Evolutionary conservation across 2,113 vertebrate genomes (phyloP).

Genomic region (Pristiophorus japonicus): DNA sequence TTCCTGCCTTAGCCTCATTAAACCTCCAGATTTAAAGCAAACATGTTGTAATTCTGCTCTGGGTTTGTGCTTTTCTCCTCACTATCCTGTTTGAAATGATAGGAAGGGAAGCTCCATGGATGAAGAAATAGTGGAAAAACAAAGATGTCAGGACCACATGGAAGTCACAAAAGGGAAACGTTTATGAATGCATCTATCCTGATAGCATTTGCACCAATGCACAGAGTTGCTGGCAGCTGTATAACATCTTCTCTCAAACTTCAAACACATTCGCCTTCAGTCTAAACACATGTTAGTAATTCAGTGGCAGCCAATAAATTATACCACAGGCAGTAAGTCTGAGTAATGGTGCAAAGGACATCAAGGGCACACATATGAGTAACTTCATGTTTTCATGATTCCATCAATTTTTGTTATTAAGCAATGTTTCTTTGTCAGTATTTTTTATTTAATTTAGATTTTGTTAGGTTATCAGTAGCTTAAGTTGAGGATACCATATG

Average conservation of each 20-base stretch:
- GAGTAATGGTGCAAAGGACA: constrained; percentile 12
- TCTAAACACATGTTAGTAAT: constrained; percentile 31
- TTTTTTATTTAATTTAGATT: neutral
- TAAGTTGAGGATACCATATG: neutral
- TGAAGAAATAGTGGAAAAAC: neutral
- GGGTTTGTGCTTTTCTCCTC: neutral
- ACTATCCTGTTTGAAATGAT: neutral
- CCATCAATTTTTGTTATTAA: neutral
- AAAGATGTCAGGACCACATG: neutral
- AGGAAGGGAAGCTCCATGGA: neutral
- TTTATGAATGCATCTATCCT: neutral
- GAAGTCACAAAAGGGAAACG: neutral
- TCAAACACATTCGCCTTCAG: constrained; percentile 24
- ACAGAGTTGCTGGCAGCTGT: neutral
- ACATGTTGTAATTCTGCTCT: too few species aligned
- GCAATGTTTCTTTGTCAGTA: neutral
- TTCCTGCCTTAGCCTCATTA: too few species aligned
- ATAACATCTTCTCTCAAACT: constrained; percentile 3
- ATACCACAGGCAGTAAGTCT: neutral
- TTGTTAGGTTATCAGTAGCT: neutral
- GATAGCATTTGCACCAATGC: neutral
- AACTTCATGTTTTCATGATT: neutral
- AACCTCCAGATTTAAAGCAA: too few species aligned
- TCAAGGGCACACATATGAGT: neutral
- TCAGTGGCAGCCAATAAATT: neutral